Conservation (phyloP, 2,113 vertebrate species). For the Orthonyx spaldingii region DNA sequence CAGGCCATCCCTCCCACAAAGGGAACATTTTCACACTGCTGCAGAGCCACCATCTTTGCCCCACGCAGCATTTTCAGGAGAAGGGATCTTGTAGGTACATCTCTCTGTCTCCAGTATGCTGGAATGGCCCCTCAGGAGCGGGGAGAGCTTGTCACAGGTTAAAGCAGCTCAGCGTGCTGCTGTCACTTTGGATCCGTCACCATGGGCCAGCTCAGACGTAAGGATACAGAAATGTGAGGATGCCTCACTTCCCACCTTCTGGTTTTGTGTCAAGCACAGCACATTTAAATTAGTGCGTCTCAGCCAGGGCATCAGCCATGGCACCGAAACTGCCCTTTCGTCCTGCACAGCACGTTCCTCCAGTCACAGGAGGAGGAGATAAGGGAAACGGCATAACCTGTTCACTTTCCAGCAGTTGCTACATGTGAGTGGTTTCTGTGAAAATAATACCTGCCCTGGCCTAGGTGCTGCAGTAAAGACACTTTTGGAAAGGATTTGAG, state of each 20-base stretch:
- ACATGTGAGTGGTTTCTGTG: not conserved
- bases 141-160: not conserved
- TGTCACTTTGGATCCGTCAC: not conserved
- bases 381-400: not conserved
- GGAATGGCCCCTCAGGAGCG: fast-evolving
- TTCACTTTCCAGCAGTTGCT: not conserved
- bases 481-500: not conserved
- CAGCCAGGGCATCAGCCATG: fast-evolving
- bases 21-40: not conserved
- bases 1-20: not conserved
- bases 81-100: fast-evolving
- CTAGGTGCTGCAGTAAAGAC: not conserved
- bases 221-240: not conserved
- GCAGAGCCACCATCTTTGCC: not conserved
- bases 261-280: not conserved
- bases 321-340: not conserved
- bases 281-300: not conserved
- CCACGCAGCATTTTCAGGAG: not conserved
- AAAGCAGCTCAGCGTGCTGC: not conserved
- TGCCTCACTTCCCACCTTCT: not conserved
- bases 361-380: not conserved
- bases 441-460: not conserved
- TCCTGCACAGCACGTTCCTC: not conserved
- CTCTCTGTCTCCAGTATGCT: fast-evolving
- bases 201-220: fast-evolving